Evolutionary conservation across 35 echinoderm and acorn worm species (phyloP).

Genomic region (Chiridota heheva): DNA sequence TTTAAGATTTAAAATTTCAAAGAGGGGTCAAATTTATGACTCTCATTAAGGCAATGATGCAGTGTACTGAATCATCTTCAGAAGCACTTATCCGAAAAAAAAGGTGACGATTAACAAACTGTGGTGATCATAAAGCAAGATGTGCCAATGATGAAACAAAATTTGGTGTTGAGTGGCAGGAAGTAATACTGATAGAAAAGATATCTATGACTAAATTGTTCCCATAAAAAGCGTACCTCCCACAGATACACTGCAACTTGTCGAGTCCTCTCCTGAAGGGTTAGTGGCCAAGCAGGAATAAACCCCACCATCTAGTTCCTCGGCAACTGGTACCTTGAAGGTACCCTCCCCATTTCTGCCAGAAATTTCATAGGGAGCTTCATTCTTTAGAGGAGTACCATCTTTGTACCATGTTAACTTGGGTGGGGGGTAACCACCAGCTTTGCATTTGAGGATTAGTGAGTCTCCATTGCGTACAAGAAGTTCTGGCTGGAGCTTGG

Average conservation of each 20-base stretch:
- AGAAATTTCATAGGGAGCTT: constrained; percentile 60
- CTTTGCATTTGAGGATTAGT: constrained; percentile 48
- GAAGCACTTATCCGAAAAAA: too few species aligned
- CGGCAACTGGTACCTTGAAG: constrained; percentile 51
- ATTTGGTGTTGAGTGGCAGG: too few species aligned
- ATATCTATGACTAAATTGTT: not conserved
- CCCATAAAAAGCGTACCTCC: constrained; percentile 37
- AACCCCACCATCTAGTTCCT: constrained; percentile 49
- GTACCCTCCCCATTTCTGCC: constrained; percentile 38
- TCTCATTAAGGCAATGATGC: too few species aligned
- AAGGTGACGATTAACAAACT: too few species aligned
- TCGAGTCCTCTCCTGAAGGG: constrained; percentile 50
- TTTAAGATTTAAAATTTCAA: too few species aligned
- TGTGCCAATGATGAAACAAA: too few species aligned
- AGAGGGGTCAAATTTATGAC: too few species aligned
- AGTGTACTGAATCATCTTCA: too few species aligned
- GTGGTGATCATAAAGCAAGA: too few species aligned
- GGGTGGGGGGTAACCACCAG: constrained; percentile 47
- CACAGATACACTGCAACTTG: constrained; percentile 33
- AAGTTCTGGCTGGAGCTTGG: constrained; percentile 32
- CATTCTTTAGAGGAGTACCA: constrained; percentile 39
- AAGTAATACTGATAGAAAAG: too few species aligned
- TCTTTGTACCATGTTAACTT: constrained; percentile 67
- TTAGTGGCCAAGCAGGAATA: constrained; percentile 66
- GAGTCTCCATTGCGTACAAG: constrained; percentile 24